Base-by-base conservation (phyloP, 2,113 vertebrate genomes). In the Chloropsis cyanopogon region DNA sequence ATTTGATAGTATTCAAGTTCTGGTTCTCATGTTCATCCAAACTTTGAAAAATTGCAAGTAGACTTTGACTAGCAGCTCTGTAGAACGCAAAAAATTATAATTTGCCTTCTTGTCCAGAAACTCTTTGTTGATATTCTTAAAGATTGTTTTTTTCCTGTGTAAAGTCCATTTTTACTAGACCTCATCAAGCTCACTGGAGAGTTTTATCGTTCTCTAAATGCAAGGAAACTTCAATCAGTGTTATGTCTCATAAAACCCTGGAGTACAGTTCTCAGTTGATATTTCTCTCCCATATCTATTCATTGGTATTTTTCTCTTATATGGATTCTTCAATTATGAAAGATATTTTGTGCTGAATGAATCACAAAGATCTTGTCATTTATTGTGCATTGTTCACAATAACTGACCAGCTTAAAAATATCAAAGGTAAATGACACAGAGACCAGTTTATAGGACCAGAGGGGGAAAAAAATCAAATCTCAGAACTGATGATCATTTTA, bases 401-500 rank as follows among this genome's bases (percentile, higher is more conserved):
- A 57, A 77, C 15, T 28, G 18, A 20, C 6, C 21, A 64, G 18
- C 3, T 78, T 54, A 41, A 82, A 86, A 69, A 44, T 53, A 47
- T 24, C 42, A 44, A 59, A 61, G 11, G 5, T 16, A 53, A 64
- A 64, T 59, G 22, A 9, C 5, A 17, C 29, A 29, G 9, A 69
- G 3, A 35, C 4, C 5, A n/a, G 5, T 37, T 29, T 46, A 37
- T 33, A 41, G 7, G 39, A 60, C 7, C 12, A 28, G n/a, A 35
- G 9, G 3, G 4, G 5, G 0, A 1, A 15, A 12, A 5, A 11
- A 26, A 23, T 6, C 4, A 76, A 57, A 22, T 33, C 8, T 53
- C 9, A 47, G 18, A 29, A 11, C 5, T 37, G 9, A 59, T 25
- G 14, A 44, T 42, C 0, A 16, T 82, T 82, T 65, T 42, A 26